phyloP scores from a whole-genome alignment of 2,113 vertebrate species.

The Coreoperca whiteheadi region DNA sequence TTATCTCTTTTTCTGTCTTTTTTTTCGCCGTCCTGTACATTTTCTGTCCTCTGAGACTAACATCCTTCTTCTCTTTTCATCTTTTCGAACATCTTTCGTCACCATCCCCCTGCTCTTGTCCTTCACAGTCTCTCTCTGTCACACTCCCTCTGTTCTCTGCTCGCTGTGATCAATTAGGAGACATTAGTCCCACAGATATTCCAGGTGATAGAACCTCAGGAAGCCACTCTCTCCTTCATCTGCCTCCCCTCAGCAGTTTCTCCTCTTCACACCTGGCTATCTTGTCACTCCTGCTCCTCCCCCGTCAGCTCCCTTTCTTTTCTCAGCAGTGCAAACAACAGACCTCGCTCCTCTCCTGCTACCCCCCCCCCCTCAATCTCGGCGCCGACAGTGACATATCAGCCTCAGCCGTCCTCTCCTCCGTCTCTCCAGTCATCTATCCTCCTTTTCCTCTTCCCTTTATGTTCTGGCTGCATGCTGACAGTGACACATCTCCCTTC shows the following conservation, averaged over 20 bases:
- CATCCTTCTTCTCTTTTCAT: slow-evolving; percentile 28
- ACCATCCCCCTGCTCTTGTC: slow-evolving; percentile 43
- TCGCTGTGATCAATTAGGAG: slow-evolving; percentile 80
- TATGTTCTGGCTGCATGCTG: slow-evolving; percentile 44
- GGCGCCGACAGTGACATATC: slow-evolving; percentile 68
- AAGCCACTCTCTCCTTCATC: slow-evolving; percentile 69
- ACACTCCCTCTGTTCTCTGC: slow-evolving; percentile 65
- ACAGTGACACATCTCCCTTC: slow-evolving; percentile 64
- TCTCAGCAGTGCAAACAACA: slow-evolving; percentile 52
- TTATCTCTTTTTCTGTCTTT: slow-evolving; percentile 33
- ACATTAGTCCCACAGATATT: slow-evolving; percentile 79
- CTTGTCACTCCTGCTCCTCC: slow-evolving; percentile 59
- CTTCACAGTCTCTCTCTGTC: slow-evolving; percentile 60
- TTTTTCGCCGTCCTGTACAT: not conserved
- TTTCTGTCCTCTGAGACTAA: slow-evolving; percentile 28
- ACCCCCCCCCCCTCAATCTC: not conserved
- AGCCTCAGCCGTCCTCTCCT: slow-evolving; percentile 46
- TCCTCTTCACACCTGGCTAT: slow-evolving; percentile 67
- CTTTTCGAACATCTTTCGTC: slow-evolving; percentile 36
- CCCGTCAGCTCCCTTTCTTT: slow-evolving; percentile 14
- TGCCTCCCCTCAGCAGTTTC: slow-evolving; percentile 46
- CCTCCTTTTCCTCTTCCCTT: slow-evolving; percentile 55
- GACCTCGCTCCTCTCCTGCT: not conserved
- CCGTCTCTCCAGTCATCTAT: slow-evolving; percentile 49
- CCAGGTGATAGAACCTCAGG: slow-evolving; percentile 79